Evolutionary conservation across 2,797 vertebrate genomes (phyloP), one percentile per base, ranked within the genome.

Genomic region (Buphagus erythrorhynchus): DNA sequence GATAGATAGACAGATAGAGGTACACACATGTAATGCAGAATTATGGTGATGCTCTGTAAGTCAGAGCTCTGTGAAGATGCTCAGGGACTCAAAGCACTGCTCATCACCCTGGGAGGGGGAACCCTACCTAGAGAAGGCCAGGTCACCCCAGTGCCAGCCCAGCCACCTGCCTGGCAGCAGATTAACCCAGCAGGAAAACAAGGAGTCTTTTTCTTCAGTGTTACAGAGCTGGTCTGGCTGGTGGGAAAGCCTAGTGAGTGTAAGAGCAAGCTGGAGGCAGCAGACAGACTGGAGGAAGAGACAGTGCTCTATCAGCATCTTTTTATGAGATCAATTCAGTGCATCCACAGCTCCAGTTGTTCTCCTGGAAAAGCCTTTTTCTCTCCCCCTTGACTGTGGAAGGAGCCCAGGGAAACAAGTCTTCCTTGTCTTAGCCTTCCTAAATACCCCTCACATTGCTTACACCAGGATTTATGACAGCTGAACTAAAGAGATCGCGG

Each of bases 371-470:
- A 66, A 76, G 24, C 8, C 33, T 59, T 87, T 67, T 79, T 33
- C 43, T 76, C 21, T 67, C 48, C 58, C 28, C 38, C 1, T 0
- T 61, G 49, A 20, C 38, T 54, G 29, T 49, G 38, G 67, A 72
- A 89, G 57, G 61, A 77, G 16, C 31, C 52, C 33, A 71, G 36
- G 28, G 43, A 87, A 81, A 82, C n/a, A 73, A 85, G 33, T 24
- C 49, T 77, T 86, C 72, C 89, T 76, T 65, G 61, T 74, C 69
- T 87, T 24, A 87, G 48, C 75, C 63, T 84, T 46, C 16, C 62
- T 66, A 55, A 87, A 42, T 11, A 77, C 24, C 68, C 54, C 49
- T 74, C 35, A 5, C 11, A 8, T 38, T 71, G 57, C 46, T 90
- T 71, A 68, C 48, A 18, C 14, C 49, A 66, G 71, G 88, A 74